Evolutionary conservation across 1,140 invertebrate genomes (phyloP), one percentile per base, ranked within the genome.

Genomic region (Drosophila arizonae): DNA sequence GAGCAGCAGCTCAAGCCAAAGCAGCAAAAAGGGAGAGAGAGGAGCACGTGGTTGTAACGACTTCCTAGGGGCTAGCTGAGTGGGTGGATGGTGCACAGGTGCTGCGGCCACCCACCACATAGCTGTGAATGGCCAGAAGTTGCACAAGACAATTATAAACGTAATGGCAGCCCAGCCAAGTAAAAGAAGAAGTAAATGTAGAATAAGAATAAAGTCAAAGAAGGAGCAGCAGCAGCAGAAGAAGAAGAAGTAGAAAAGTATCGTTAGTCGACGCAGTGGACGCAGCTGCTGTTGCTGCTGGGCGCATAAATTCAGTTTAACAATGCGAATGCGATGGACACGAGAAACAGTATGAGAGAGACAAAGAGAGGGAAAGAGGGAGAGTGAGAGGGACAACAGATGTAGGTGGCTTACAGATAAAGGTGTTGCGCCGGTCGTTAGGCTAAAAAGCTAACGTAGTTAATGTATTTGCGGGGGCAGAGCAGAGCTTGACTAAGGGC

Each of bases 121-220:
- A 36, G 62, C 60, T 62, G 50, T 30, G 46, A 50, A 71, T 48
- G 46, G 69, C 79, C 82, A 81, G 84, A 79, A 87, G 72, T 82
- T 87, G 79, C 82, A 79, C 82, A 88, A 87, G 84, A 87, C 82
- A 87, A 87, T 87, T 87, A 87, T 87, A 87, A 87, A 88, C 79
- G 84, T 88, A 87, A 87, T 87, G 84, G 84, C 79, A 87, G 86
- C 66, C 77, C 43, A 21, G 11, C 72, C 41, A 73, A 58, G 55
- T 39, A 69, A 24, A 68, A 55, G 30, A 61, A 55, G 63, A 50
- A 56, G 36, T 15, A 26, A 33, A 48, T 46, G 52, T 45, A 43
- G 45, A 30, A 33, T 3, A 33, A 33, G 57, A 60, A 60, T 10
- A 15, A 21, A 66, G 62, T 10, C 10, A 15, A 39, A 24, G 21